Conservation (phyloP, 1,140 invertebrate genomes). For the Thaumatotibia leucotreta region DNA sequence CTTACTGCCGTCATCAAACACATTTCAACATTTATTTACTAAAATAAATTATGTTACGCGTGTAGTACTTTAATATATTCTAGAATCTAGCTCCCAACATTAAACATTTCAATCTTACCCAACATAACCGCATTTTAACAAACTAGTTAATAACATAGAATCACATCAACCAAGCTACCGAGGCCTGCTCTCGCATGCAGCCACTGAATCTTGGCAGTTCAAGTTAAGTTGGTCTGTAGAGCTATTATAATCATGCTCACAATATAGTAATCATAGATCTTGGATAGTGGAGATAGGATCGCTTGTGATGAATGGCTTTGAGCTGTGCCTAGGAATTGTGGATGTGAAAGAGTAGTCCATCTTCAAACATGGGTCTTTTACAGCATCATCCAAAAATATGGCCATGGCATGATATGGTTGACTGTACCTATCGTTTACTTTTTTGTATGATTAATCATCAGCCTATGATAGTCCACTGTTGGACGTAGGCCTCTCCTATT, state of each 20-base stretch:
- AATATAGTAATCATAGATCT: slow-evolving; percentile 17
- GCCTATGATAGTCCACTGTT: too few species aligned
- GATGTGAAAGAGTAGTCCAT: not conserved
- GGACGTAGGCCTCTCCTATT: too few species aligned
- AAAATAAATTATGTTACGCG: too few species aligned
- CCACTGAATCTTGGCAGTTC: not conserved
- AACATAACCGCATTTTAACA: not conserved
- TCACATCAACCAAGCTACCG: not conserved
- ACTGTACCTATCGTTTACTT: too few species aligned
- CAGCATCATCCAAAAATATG: too few species aligned
- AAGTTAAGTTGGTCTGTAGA: not conserved
- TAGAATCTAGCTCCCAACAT: not conserved
- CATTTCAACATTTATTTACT: too few species aligned
- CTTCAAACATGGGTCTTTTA: too few species aligned
- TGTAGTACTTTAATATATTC: too few species aligned
- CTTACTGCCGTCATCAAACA: too few species aligned
- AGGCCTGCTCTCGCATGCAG: not conserved
- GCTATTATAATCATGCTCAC: slow-evolving; percentile 21
- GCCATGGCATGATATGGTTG: too few species aligned
- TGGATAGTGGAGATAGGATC: slow-evolving; percentile 4
- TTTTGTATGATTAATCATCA: too few species aligned
- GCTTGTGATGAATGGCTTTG: not conserved
- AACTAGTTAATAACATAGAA: not conserved
- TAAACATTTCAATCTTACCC: slow-evolving; percentile 9
- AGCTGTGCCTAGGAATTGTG: not conserved